A percentile compares a stretch with the other conserved stretches of the same genome.
Conservation (phyloP, 30 jellyfish, hydroid and myxozoan genomes). For the Clytia hemisphaerica region DNA sequence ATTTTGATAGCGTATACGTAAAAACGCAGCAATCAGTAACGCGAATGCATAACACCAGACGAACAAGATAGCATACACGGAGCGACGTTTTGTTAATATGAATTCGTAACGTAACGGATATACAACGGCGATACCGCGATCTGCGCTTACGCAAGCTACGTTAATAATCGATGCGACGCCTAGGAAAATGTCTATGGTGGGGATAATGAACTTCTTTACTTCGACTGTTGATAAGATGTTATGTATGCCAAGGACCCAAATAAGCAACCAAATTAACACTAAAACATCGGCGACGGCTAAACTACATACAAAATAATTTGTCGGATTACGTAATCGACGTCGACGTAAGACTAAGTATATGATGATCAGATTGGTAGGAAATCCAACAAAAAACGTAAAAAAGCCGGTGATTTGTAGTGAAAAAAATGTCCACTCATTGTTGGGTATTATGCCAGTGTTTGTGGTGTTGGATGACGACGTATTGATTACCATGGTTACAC, state of each 20-base stretch:
- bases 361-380: slow-evolving; percentile 55
- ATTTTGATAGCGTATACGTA: slow-evolving; percentile 30
- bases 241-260: slow-evolving; percentile 33
- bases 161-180: slow-evolving; percentile 75
- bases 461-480: no score
- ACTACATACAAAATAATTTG: slow-evolving; percentile 65
- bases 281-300: slow-evolving; percentile 70
- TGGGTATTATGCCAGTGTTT: no score
- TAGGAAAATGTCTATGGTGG: slow-evolving; percentile 60
- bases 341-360: slow-evolving; percentile 24
- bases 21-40: slow-evolving; percentile 37
- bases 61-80: slow-evolving; percentile 5
- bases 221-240: slow-evolving; percentile 37
- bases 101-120: slow-evolving; percentile 57
- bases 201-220: slow-evolving; percentile 45
- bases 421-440: not conserved
- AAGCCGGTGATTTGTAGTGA: slow-evolving; percentile 31
- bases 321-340: slow-evolving; percentile 53
- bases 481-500: no score
- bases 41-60: slow-evolving; percentile 46
- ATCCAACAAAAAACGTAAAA: slow-evolving; percentile 51
- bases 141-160: slow-evolving; percentile 77
- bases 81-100: slow-evolving; percentile 25
- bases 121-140: slow-evolving; percentile 78
- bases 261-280: slow-evolving; percentile 50